Evolutionary conservation across 2,888 invertebrate species (phyloP).

Genomic region (Baccha elongata): DNA sequence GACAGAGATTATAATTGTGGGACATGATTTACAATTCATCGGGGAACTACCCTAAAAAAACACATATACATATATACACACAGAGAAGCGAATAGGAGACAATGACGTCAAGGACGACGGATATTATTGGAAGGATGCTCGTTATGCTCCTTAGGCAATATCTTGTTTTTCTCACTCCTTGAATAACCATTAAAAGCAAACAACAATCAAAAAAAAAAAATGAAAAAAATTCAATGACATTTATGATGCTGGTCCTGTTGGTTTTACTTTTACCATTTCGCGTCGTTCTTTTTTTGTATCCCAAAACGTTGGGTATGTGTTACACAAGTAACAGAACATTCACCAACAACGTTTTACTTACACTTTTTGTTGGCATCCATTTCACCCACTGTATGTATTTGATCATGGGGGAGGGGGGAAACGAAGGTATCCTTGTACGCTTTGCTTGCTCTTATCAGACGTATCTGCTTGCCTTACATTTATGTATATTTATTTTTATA

Average conservation of each 20-base stretch:
- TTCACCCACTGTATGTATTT: conserved; percentile 8
- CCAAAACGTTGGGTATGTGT: conserved; percentile 18
- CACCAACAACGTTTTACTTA: conserved; percentile 48
- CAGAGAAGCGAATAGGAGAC: not conserved
- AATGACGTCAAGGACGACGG: not conserved
- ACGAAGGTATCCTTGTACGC: conserved; percentile 10
- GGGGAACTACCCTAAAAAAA: conserved; percentile 2
- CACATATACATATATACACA: not conserved
- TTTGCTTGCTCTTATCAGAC: conserved; percentile 38
- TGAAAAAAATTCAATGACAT: conserved; percentile 45
- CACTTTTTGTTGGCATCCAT: conserved; percentile 39
- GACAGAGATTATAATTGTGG: conserved; percentile 61
- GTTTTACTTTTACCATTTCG: conserved; percentile 22
- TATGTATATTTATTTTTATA: conserved; percentile 45
- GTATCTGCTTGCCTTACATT: conserved; percentile 49
- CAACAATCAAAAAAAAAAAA: not conserved
- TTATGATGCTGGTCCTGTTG: conserved; percentile 37
- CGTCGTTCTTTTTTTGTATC: conserved; percentile 38
- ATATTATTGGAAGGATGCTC: conserved; percentile 35
- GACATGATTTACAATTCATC: conserved; percentile 56
- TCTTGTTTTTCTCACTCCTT: conserved; percentile 35
- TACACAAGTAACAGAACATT: conserved; percentile 23
- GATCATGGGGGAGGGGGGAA: conserved; percentile 11
- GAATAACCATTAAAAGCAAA: conserved; percentile 31
- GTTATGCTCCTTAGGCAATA: conserved; percentile 32